Conservation (phyloP, 1,140 invertebrate species). For the Homarus americanus region DNA sequence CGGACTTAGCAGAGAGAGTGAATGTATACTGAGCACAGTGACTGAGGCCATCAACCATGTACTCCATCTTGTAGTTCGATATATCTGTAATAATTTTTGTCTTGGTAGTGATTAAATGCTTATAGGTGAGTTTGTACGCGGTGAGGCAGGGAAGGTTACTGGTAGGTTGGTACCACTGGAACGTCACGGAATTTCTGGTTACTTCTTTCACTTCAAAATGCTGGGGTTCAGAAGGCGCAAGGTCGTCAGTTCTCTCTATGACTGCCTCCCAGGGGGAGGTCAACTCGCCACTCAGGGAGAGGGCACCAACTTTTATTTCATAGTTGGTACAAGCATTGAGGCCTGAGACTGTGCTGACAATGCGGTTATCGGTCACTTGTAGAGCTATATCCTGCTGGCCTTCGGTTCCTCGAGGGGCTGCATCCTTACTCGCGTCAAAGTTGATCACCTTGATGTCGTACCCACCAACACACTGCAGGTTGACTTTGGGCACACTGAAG, state of each 20-base stretch:
- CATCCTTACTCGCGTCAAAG: not conserved
- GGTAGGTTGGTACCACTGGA: conserved; percentile 47
- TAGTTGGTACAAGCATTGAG: not conserved
- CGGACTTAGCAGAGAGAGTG: conserved; percentile 14
- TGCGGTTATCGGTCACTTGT: not conserved
- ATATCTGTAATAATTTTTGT: too few species aligned
- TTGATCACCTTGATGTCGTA: not conserved
- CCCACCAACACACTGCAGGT: conserved; percentile 2
- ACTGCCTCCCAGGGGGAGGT: not conserved
- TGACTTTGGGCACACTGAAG: not conserved
- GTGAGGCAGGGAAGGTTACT: conserved; percentile 30
- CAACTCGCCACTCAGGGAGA: not conserved
- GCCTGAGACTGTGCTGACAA: not conserved
- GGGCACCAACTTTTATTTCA: not conserved
- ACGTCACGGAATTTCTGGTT: conserved; percentile 3
- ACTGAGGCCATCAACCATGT: conserved; percentile 1
- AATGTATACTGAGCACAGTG: conserved; percentile 15
- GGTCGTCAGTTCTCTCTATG: not conserved
- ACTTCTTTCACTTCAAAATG: not conserved
- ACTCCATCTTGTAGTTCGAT: conserved; percentile 21
- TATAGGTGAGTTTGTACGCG: conserved; percentile 15
- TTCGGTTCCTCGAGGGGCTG: too few species aligned
- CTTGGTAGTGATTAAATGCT: not conserved
- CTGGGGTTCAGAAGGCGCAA: conserved; percentile 25
- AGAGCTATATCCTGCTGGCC: too few species aligned